Evolutionary conservation across 2,888 invertebrate species (phyloP).

Genomic region (Dryobotodes eremita): DNA sequence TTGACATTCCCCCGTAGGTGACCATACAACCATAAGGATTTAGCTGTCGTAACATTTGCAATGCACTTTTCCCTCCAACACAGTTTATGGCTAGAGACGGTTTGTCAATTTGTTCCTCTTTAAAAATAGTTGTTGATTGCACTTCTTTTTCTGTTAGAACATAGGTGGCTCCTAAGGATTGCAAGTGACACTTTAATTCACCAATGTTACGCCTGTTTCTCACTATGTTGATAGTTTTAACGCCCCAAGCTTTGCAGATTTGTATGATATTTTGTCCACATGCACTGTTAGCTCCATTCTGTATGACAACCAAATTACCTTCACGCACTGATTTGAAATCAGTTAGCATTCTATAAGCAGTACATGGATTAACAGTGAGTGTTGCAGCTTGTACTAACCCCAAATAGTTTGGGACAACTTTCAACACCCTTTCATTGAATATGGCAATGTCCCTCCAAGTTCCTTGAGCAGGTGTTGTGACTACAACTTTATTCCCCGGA

Average conservation of each 20-base stretch:
- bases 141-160: conserved; percentile 93
- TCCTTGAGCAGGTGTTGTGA: conserved; percentile 94
- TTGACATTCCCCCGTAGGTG: conserved; percentile 99
- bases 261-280: conserved; percentile 99
- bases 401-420: conserved; percentile 93
- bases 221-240: conserved; percentile 96
- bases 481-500: conserved; percentile 95
- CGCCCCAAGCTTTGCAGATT: conserved; percentile 94
- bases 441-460: conserved; percentile 96
- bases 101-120: conserved; percentile 88
- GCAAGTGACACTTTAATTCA: conserved; percentile 92
- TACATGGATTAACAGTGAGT: conserved; percentile 98
- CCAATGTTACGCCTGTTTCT: conserved; percentile 94
- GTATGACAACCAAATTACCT: conserved; percentile 96
- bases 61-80: conserved; percentile 96
- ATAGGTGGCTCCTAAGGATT: conserved; percentile 94
- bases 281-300: conserved; percentile 99
- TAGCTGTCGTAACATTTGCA: conserved; percentile 95
- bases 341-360: conserved; percentile 98
- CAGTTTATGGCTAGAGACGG: conserved; percentile 98
- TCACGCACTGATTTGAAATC: conserved; percentile 94
- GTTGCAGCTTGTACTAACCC: conserved; percentile 95
- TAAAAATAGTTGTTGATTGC: conserved; percentile 81
- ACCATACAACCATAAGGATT: conserved; percentile 95
- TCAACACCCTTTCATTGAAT: conserved; percentile 91